These are phyloP conservation scores for Amphipoea lucens DNA, from an alignment of 2,888 invertebrate species.

Conservation along the genomic window DNA sequence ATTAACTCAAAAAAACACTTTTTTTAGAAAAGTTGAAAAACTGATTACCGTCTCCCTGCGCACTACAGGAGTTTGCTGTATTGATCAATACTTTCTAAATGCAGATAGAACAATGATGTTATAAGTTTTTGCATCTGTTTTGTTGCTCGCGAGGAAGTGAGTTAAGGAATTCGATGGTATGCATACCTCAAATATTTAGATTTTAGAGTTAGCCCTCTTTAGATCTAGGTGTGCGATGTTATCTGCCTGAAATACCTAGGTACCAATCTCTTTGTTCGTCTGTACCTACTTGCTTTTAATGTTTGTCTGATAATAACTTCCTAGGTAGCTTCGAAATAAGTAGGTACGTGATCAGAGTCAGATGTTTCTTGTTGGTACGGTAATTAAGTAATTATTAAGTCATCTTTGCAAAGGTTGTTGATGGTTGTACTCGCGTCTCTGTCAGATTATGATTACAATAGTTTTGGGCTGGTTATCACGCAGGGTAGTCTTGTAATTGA, in stretches of 20 bases:
- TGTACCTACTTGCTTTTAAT: not conserved
- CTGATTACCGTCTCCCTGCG: too few species aligned
- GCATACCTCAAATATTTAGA: too few species aligned
- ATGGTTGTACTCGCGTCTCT: not conserved
- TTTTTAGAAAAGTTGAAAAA: too few species aligned
- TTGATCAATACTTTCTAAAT: too few species aligned
- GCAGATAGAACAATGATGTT: too few species aligned
- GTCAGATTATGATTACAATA: not conserved
- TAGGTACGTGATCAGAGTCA: slow-evolving; percentile 9
- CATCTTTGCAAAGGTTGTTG: slow-evolving; percentile 20
- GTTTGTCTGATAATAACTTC: slow-evolving; percentile 30
- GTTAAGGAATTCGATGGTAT: too few species aligned
- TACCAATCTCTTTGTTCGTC: slow-evolving; percentile 1
- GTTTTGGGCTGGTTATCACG: not conserved
- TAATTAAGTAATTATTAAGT: slow-evolving; percentile 35
- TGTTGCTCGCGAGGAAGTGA: too few species aligned
- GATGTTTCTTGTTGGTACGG: slow-evolving; percentile 2
- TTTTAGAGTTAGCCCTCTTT: too few species aligned
- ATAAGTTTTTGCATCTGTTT: too few species aligned
- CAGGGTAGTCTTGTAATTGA: not conserved
- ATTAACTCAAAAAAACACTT: too few species aligned
- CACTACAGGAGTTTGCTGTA: too few species aligned
- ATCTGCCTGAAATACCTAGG: not conserved
- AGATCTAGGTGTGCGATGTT: too few species aligned
- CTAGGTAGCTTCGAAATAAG: not conserved